phyloP scores from a whole-genome alignment of 2,888 invertebrate species.

The Gandaritis pyraliata region DNA sequence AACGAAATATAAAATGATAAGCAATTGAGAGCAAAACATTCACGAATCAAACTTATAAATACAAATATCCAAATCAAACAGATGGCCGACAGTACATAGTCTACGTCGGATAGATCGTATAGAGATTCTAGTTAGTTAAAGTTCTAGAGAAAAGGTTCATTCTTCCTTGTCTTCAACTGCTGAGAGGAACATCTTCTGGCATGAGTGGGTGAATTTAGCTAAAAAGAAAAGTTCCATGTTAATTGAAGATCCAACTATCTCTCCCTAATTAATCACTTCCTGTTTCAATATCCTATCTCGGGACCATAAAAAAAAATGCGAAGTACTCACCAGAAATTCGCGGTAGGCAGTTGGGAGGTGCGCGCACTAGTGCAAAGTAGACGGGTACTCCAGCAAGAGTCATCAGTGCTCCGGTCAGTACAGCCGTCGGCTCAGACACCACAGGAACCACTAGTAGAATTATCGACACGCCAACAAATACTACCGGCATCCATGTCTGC shows the following conservation, averaged over 20 bases:
- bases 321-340: slow-evolving; percentile 84
- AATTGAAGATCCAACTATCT: neutral
- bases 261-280: too few species aligned
- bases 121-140: neutral
- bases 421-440: slow-evolving; percentile 91
- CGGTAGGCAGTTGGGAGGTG: slow-evolving; percentile 86
- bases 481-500: slow-evolving; percentile 88
- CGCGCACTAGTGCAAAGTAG: slow-evolving; percentile 89
- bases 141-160: slow-evolving; percentile 31
- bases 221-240: slow-evolving; percentile 49
- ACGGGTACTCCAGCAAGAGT: slow-evolving; percentile 93
- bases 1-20: neutral
- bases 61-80: too few species aligned
- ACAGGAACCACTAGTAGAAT: slow-evolving; percentile 92
- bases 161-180: slow-evolving; percentile 88
- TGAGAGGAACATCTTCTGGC: slow-evolving; percentile 90
- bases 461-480: slow-evolving; percentile 90
- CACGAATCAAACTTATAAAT: slow-evolving; percentile 3
- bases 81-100: too few species aligned
- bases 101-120: neutral
- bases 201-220: slow-evolving; percentile 85
- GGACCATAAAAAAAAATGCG: too few species aligned
- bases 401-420: slow-evolving; percentile 90
- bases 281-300: too few species aligned
- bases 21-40: slow-evolving; percentile 3